Evolutionary conservation across 2,888 invertebrate species (phyloP).

Genomic region (Hyposoter didymator): DNA sequence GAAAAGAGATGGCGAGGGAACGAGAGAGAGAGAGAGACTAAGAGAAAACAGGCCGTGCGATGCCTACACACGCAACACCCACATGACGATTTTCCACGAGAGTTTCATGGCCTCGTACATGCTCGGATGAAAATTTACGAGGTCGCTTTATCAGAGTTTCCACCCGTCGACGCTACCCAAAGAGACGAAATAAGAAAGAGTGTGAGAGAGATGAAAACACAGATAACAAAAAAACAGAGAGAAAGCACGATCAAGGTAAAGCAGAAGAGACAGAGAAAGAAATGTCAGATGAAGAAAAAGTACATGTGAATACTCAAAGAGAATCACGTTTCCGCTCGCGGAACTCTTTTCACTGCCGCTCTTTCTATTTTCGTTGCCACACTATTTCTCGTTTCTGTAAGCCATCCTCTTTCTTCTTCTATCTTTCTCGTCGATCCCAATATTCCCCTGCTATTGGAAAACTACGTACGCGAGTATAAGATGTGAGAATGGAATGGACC

Average conservation of each 20-base stretch:
- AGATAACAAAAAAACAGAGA: slow-evolving; percentile 3
- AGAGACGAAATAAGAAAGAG: not conserved
- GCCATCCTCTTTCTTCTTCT: not conserved
- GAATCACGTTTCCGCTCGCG: slow-evolving; percentile 27
- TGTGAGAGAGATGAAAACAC: not conserved
- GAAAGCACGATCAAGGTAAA: not conserved
- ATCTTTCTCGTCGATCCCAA: slow-evolving; percentile 34
- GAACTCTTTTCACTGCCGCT: slow-evolving; percentile 38
- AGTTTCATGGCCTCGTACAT: slow-evolving; percentile 56
- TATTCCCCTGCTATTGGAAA: slow-evolving; percentile 30
- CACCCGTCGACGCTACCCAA: slow-evolving; percentile 22
- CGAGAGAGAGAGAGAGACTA: not conserved
- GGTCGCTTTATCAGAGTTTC: slow-evolving; percentile 54
- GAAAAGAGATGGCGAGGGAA: slow-evolving; percentile 7
- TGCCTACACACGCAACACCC: slow-evolving; percentile 46
- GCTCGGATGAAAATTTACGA: slow-evolving; percentile 63
- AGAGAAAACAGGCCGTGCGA: slow-evolving; percentile 30
- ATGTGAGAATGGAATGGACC: not conserved
- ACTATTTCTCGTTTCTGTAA: slow-evolving; percentile 34
- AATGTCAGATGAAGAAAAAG: slow-evolving; percentile 24
- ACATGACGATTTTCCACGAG: slow-evolving; percentile 43
- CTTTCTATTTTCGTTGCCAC: slow-evolving; percentile 42
- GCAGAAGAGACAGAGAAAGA: not conserved
- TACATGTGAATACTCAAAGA: slow-evolving; percentile 38
- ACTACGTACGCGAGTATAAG: not conserved